phyloP scores from a whole-genome alignment of 2,888 invertebrate genomes.

The Pedicia rivosa region DNA sequence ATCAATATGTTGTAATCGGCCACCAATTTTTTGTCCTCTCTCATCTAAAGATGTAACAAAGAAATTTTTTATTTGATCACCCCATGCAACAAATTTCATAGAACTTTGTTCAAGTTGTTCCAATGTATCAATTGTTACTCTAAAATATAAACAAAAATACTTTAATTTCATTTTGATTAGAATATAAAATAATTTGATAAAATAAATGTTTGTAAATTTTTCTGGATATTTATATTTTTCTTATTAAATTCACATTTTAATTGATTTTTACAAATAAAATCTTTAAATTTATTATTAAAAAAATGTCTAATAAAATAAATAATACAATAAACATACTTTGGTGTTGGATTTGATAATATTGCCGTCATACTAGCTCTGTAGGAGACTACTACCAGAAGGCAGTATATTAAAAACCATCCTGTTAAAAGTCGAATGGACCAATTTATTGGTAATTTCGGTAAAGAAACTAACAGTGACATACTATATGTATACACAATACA shows the following conservation, averaged over 20 bases:
- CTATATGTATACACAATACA: slow-evolving; percentile 66
- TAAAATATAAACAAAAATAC: slow-evolving; percentile 18
- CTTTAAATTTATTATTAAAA: background rate
- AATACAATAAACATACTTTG: slow-evolving; percentile 33
- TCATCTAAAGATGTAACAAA: slow-evolving; percentile 54
- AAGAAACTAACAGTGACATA: slow-evolving; percentile 62
- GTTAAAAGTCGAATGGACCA: slow-evolving; percentile 69
- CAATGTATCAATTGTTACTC: slow-evolving; percentile 65
- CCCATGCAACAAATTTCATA: slow-evolving; percentile 56
- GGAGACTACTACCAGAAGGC: slow-evolving; percentile 59
- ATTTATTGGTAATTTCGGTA: slow-evolving; percentile 58
- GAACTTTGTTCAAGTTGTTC: slow-evolving; percentile 48
- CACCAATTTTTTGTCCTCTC: slow-evolving; percentile 46
- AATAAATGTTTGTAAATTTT: too few relatives aligned
- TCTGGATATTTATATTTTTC: background rate
- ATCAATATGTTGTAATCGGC: slow-evolving; percentile 44
- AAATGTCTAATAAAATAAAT: too few relatives aligned
- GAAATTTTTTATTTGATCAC: slow-evolving; percentile 48
- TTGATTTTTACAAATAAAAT: background rate
- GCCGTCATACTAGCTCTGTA: slow-evolving; percentile 78
- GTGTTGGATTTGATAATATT: slow-evolving; percentile 60
- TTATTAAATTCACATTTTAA: too few relatives aligned
- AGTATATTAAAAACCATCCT: slow-evolving; percentile 80
- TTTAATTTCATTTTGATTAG: background rate
- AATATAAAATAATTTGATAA: too few relatives aligned